A percentile compares a stretch with the other conserved stretches of the same genome.
phyloP scores from a whole-genome alignment of 2,797 vertebrate genomes.

The Strix occidentalis region DNA sequence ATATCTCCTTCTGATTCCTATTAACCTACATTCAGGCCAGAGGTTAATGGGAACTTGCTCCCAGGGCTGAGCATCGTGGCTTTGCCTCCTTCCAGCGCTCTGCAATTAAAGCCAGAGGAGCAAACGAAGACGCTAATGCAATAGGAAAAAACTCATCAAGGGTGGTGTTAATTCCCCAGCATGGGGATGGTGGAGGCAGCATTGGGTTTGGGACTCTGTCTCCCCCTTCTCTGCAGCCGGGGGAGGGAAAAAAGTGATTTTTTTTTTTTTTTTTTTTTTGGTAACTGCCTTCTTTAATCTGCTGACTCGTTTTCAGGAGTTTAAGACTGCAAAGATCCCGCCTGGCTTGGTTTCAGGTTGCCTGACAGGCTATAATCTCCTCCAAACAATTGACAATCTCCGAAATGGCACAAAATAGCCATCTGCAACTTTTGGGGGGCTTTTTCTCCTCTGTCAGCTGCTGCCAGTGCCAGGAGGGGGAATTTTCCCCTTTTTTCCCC shows the following conservation, averaged over 20 bases:
- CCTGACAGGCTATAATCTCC: slow-evolving; percentile 34
- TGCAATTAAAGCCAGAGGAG: neutral
- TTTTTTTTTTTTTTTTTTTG: too few species aligned
- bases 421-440: neutral
- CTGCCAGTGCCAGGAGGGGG: rapidly evolving
- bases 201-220: neutral
- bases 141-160: neutral
- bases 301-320: neutral
- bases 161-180: neutral
- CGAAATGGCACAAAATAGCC: neutral
- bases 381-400: neutral
- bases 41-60: neutral
- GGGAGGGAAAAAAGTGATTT: neutral
- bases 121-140: rapidly evolving
- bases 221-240: neutral
- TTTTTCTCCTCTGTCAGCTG: neutral
- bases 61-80: neutral
- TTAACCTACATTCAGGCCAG: neutral
- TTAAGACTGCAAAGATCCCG: neutral
- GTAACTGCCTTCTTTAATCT: neutral
- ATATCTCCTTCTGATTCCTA: neutral
- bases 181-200: neutral
- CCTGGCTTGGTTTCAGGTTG: neutral
- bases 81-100: neutral
- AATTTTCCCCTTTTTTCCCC: neutral